Evolutionary conservation across 2,113 vertebrate genomes (phyloP).

Genomic region (Fukomys damarensis): DNA sequence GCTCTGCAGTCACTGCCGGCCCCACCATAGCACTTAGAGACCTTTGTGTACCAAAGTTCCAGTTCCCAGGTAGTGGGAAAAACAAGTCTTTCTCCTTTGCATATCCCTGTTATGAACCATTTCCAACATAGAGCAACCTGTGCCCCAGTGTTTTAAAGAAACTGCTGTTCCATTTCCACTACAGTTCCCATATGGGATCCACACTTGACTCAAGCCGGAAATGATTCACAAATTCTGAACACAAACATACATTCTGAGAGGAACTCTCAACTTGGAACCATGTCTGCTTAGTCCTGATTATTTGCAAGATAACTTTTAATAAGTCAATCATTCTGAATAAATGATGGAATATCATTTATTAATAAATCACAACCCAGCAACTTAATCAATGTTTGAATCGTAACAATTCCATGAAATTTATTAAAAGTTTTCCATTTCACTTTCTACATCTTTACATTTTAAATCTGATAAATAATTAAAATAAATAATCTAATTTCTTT

Average conservation of each 20-base stretch:
- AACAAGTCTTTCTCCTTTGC: background rate
- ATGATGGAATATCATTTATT: background rate
- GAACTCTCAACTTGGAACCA: background rate
- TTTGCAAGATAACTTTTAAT: background rate
- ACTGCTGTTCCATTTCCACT: background rate
- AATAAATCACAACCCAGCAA: background rate
- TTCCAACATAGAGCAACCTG: background rate
- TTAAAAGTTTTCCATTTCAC: background rate
- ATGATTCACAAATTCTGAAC: background rate
- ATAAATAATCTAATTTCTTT: background rate
- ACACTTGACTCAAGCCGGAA: background rate
- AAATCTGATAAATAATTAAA: slow-evolving; percentile 17
- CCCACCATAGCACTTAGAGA: background rate
- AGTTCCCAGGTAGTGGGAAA: background rate
- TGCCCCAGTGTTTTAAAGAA: background rate
- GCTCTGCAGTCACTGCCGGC: background rate
- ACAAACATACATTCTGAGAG: background rate
- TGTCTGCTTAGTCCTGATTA: background rate
- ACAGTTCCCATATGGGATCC: background rate
- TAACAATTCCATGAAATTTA: background rate
- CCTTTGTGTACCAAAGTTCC: background rate
- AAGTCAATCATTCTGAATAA: slow-evolving; percentile 29
- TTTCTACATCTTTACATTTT: slow-evolving; percentile 13
- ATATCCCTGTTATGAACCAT: background rate
- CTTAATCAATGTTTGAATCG: background rate